phyloP scores from a whole-genome alignment of 2,113 vertebrate genomes.

The Arothron firmamentum region DNA sequence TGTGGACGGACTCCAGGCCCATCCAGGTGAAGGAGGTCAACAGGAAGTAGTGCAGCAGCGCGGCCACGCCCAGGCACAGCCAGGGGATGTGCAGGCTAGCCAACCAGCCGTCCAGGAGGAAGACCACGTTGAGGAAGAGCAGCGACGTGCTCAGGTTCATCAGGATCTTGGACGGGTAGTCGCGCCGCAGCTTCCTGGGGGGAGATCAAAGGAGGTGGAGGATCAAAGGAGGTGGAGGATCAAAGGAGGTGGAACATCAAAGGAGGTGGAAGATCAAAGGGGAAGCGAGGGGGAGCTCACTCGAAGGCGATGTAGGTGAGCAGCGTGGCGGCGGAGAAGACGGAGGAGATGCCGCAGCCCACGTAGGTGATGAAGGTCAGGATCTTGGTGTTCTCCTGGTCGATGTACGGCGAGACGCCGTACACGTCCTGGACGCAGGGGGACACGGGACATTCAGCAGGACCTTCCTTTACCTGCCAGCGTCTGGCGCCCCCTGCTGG shows the following conservation, averaged over 20 bases:
- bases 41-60: slow-evolving; percentile 91
- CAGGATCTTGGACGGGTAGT: slow-evolving; percentile 97
- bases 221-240: too few relatives aligned
- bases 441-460: neutral
- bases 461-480: neutral
- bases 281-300: too few relatives aligned
- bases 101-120: slow-evolving; percentile 91
- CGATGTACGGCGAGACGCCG: slow-evolving; percentile 66
- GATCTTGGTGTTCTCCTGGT: slow-evolving; percentile 74
- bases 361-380: slow-evolving; percentile 93
- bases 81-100: slow-evolving; percentile 75
- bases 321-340: slow-evolving; percentile 92
- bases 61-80: slow-evolving; percentile 83
- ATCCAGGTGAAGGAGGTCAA: slow-evolving; percentile 97
- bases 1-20: slow-evolving; percentile 95
- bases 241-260: too few relatives aligned
- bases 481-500: too few relatives aligned
- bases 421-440: slow-evolving; percentile 81
- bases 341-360: slow-evolving; percentile 91
- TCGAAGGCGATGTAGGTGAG: slow-evolving; percentile 95
- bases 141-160: slow-evolving; percentile 95
- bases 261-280: too few relatives aligned
- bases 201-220: too few relatives aligned
- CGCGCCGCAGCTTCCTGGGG: slow-evolving; percentile 87
- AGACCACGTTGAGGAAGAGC: slow-evolving; percentile 88